Evolutionary conservation across 1,140 invertebrate genomes (phyloP).

Genomic region (Nasonia giraulti): DNA sequence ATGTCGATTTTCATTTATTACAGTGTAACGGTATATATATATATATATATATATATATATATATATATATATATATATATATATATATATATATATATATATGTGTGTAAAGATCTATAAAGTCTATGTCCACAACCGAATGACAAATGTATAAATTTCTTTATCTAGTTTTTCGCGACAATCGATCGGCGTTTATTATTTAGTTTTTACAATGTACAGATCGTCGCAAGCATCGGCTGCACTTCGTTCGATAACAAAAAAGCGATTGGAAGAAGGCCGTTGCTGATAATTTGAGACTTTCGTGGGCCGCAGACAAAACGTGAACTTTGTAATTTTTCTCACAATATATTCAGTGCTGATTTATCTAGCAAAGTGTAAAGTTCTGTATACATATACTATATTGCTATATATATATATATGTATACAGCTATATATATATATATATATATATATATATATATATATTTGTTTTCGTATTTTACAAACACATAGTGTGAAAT

Average conservation of each 20-base stretch:
- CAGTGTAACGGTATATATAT: too few species aligned
- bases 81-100: conserved; percentile 47
- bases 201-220: conserved; percentile 50
- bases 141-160: conserved; percentile 66
- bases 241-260: conserved; percentile 55
- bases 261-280: conserved; percentile 53
- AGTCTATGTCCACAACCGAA: conserved; percentile 70
- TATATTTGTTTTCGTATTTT: conserved; percentile 62
- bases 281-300: conserved; percentile 53
- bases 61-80: too few species aligned
- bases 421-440: too few species aligned
- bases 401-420: conserved; percentile 38
- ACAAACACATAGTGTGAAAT: conserved; percentile 57
- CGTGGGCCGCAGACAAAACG: conserved; percentile 44
- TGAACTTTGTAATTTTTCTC: conserved; percentile 14
- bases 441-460: conserved; percentile 31
- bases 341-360: conserved; percentile 26
- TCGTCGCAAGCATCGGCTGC: conserved; percentile 55
- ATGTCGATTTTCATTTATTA: conserved; percentile 58
- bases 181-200: conserved; percentile 43
- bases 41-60: too few species aligned
- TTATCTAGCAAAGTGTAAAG: conserved; percentile 24
- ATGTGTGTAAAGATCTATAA: conserved; percentile 72
- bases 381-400: conserved; percentile 31
- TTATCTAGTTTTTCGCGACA: conserved; percentile 55